Base-by-base conservation (phyloP, 2,888 invertebrate species). In the Watsonalla binaria region DNA sequence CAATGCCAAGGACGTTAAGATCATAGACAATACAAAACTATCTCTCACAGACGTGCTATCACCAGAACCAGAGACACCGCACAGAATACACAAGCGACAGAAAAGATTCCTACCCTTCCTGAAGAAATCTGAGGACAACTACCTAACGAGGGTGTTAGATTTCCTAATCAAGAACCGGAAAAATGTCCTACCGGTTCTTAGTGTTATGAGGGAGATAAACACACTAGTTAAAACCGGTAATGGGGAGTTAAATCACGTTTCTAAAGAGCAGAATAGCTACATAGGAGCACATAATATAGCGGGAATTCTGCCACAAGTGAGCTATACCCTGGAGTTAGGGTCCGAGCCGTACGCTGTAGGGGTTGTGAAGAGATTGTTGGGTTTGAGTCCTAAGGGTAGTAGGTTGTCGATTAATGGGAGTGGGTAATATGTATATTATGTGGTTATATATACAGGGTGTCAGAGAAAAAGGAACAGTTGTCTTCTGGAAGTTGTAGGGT, bases 161-260 rank as follows among this genome's bases (percentile, higher is more conserved):
- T 86, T 85, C 14, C 51, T 88, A 0, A 53, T 79, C 0, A 80
- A 69, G 47, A 76, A 85, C 39, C 67, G 82, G 0, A 78, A 65
- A 50, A 78, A 66, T 7, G 69, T 82, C 0, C 45, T 82, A 0
- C 89, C 88, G 2, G 74, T 87, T 0, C 70, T 85, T 2, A 81
- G 80, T 0, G 81, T 87, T 0, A 77, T 84, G 57, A 56, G 86
- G 6, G 88, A 88, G 47, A 83, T 89, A 0, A 82, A 75, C 33
- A 86, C 89, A 0, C 49, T 86, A 5, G 80, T 88, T 0, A 82
- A 73, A 47, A 84, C 79, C 6, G 76, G 64, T 0, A 81, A 80
- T 5, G 82, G 85, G 0, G 84, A 86, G 49, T 53, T 87, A 2
- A 82, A 70, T 33, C 84, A 89, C 47, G 53, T 68, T 0, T 68